These are phyloP conservation scores for Vanessa tameamea DNA, from an alignment of 1,140 invertebrate genomes.

Conservation along the genomic window DNA sequence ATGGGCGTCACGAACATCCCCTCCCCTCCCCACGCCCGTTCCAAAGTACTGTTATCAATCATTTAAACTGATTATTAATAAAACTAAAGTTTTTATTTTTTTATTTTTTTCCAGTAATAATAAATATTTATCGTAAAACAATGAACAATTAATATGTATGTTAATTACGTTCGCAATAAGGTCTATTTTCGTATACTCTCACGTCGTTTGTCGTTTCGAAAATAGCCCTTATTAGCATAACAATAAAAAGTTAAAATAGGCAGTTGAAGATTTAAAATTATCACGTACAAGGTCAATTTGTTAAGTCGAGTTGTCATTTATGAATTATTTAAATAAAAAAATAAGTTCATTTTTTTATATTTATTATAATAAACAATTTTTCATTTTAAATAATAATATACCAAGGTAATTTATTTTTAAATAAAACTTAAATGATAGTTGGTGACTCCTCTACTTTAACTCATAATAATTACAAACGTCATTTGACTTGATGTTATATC, in stretches of 20 bases:
- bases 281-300: slow-evolving; percentile 21
- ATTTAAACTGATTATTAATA: slow-evolving; percentile 47
- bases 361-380: background rate
- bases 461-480: slow-evolving; percentile 58
- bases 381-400: background rate
- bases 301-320: slow-evolving; percentile 20
- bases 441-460: slow-evolving; percentile 40
- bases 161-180: slow-evolving; percentile 3
- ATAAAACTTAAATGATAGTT: background rate
- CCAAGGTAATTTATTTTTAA: background rate
- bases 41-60: slow-evolving; percentile 56
- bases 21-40: slow-evolving; percentile 30
- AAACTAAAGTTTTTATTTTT: slow-evolving; percentile 30
- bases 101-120: background rate
- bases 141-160: slow-evolving; percentile 5
- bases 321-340: background rate
- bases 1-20: slow-evolving; percentile 48
- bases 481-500: slow-evolving; percentile 63
- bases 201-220: slow-evolving; percentile 5
- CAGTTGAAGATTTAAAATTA: slow-evolving; percentile 14
- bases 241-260: slow-evolving; percentile 19
- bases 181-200: background rate
- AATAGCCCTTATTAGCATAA: slow-evolving; percentile 30
- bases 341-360: background rate
- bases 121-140: background rate